phyloP scores from a whole-genome alignment of 2,888 invertebrate species.

The Herminia tarsipennalis region DNA sequence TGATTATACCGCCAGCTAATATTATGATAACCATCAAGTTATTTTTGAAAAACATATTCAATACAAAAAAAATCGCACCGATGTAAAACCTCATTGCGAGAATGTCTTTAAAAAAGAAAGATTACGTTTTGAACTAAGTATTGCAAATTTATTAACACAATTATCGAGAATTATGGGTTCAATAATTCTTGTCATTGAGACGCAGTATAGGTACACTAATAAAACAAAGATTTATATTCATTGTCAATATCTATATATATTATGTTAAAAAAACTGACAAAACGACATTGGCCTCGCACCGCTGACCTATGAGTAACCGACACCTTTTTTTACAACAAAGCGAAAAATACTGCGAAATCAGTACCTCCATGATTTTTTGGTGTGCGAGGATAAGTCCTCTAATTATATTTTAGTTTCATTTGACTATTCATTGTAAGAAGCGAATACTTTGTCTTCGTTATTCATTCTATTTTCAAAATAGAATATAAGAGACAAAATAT shows the following conservation, averaged over 20 bases:
- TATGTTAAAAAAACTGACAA: slow-evolving; percentile 49
- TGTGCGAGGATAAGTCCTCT: slow-evolving; percentile 13
- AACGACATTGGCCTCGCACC: slow-evolving; percentile 64
- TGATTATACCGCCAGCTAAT: too few species aligned
- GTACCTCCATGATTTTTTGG: slow-evolving; percentile 26
- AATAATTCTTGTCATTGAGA: slow-evolving; percentile 35
- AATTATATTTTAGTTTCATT: slow-evolving; percentile 2
- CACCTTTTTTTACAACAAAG: slow-evolving; percentile 55
- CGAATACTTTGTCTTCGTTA: not conserved
- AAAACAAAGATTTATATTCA: slow-evolving; percentile 50
- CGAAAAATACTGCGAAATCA: slow-evolving; percentile 49
- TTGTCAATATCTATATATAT: slow-evolving; percentile 44
- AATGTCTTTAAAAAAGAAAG: too few species aligned
- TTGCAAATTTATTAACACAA: slow-evolving; percentile 33
- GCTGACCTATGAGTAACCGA: slow-evolving; percentile 79
- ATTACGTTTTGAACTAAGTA: too few species aligned
- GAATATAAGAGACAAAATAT: too few species aligned
- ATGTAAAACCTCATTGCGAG: too few species aligned
- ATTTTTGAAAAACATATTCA: too few species aligned
- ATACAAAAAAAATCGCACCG: too few species aligned
- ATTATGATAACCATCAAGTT: too few species aligned
- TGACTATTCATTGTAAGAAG: not conserved
- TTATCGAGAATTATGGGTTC: slow-evolving; percentile 28
- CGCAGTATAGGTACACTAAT: slow-evolving; percentile 25
- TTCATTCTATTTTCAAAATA: too few species aligned